Percentiles rank a stretch among this genome's conserved stretches.
These are phyloP conservation scores for Eupithecia tripunctaria DNA, from an alignment of 2,888 invertebrate genomes.

Conservation along the genomic window DNA sequence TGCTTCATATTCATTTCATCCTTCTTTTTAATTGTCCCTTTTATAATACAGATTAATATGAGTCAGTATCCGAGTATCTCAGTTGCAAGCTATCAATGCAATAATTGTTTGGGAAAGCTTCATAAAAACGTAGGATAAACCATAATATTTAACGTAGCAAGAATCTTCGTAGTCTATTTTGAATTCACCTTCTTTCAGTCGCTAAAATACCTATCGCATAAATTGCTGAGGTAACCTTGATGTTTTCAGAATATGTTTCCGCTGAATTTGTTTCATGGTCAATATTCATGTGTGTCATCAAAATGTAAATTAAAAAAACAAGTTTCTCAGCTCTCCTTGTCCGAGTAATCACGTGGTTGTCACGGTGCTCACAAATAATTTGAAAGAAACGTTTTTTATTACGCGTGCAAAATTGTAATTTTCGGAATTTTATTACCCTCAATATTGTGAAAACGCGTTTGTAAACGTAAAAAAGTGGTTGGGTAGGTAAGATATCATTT, in stretches of 20 bases:
- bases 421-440: slow-evolving; percentile 29
- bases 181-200: not conserved
- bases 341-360: slow-evolving; percentile 22
- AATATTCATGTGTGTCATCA: not conserved
- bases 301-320: not conserved
- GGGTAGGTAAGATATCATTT: not conserved
- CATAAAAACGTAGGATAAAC: not conserved
- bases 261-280: not conserved
- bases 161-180: slow-evolving; percentile 3
- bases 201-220: not conserved
- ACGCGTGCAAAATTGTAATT: slow-evolving; percentile 34
- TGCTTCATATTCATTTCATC: not conserved
- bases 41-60: not conserved
- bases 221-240: not conserved
- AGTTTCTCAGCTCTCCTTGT: not conserved
- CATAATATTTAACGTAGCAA: not conserved
- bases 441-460: slow-evolving; percentile 23
- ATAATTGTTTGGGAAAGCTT: not conserved
- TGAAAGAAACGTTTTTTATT: slow-evolving; percentile 39
- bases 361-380: slow-evolving; percentile 37
- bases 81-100: not conserved
- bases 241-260: not conserved
- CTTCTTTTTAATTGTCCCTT: no score
- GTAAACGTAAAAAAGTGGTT: slow-evolving; percentile 13
- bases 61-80: not conserved